A percentile compares a stretch with the other conserved stretches of the same genome.
Evolutionary conservation across 2,888 invertebrate genomes (phyloP).

Genomic region (Catocala nupta): DNA sequence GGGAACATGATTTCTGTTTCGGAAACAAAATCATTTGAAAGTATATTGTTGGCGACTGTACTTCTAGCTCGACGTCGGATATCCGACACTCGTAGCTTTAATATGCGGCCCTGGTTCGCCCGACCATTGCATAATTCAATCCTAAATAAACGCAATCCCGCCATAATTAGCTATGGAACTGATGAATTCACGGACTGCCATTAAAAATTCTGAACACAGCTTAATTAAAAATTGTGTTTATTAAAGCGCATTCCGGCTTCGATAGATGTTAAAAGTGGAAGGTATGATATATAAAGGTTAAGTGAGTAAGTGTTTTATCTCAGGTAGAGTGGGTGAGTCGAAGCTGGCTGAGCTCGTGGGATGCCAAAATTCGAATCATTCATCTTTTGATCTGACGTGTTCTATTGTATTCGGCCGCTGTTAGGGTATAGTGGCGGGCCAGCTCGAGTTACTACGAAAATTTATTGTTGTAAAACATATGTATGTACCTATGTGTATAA

Average conservation of each 20-base stretch:
- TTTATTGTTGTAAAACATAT: constrained; percentile 60
- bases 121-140: constrained; percentile 78
- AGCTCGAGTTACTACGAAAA: constrained; percentile 52
- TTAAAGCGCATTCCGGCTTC: constrained; percentile 56
- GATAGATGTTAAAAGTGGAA: constrained; percentile 46
- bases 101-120: constrained; percentile 69
- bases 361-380: constrained; percentile 81
- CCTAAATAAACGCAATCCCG: constrained; percentile 79
- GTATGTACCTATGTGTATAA: constrained; percentile 24
- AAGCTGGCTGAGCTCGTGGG: constrained; percentile 51
- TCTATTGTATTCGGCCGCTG: constrained; percentile 75
- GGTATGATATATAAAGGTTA: constrained; percentile 40
- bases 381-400: constrained; percentile 85
- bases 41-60: constrained; percentile 62
- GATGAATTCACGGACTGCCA: constrained; percentile 76
- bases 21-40: constrained; percentile 27
- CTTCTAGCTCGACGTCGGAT: constrained; percentile 76
- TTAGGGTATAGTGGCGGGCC: constrained; percentile 64
- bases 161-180: constrained; percentile 81
- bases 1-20: constrained; percentile 15
- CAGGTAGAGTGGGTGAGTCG: constrained; percentile 64
- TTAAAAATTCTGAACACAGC: constrained; percentile 67
- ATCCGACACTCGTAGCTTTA: constrained; percentile 81
- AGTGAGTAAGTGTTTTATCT: constrained; percentile 64
- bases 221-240: constrained; percentile 73